phyloP scores from a whole-genome alignment of 2,888 invertebrate species.

The Yponomeuta cagnagella region DNA sequence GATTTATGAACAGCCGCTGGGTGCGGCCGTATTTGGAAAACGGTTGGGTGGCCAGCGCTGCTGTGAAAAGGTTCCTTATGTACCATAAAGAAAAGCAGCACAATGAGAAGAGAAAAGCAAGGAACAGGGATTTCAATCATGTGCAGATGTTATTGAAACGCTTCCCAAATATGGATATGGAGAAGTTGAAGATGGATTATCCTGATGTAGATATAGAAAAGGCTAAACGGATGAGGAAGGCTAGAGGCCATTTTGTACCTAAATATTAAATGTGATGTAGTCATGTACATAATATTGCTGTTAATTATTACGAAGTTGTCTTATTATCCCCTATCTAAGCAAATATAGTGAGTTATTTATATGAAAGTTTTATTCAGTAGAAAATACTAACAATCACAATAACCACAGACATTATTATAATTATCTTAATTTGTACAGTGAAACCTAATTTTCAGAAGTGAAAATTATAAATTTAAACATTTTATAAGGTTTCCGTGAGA shows the following conservation, averaged over 20 bases:
- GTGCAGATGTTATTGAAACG: constrained; percentile 81
- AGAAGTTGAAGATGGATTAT: constrained; percentile 81
- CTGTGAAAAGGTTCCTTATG: constrained; percentile 74
- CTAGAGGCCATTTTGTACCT: constrained; percentile 78
- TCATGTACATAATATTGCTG: constrained; percentile 1
- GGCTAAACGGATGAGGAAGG: constrained; percentile 72
- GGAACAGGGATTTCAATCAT: constrained; percentile 79
- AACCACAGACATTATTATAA: too few species aligned
- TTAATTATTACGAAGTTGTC: neutral
- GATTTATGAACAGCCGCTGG: constrained; percentile 80
- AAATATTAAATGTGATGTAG: constrained; percentile 40
- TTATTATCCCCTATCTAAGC: too few species aligned
- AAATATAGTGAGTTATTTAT: too few species aligned
- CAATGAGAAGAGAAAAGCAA: constrained; percentile 71
- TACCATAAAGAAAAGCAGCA: constrained; percentile 80
- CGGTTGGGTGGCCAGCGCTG: constrained; percentile 67
- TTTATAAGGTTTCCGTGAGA: too few species aligned
- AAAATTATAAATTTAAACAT: too few species aligned
- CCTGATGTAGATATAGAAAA: constrained; percentile 85
- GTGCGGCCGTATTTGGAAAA: constrained; percentile 73
- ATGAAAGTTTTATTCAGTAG: too few species aligned
- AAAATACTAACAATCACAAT: too few species aligned
- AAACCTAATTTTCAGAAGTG: too few species aligned
- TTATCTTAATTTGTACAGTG: too few species aligned
- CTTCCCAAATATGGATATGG: constrained; percentile 85